A percentile compares a stretch with the other conserved stretches of the same genome.
These are phyloP conservation scores for Calephelis virginiensis DNA, from an alignment of 1,140 invertebrate genomes.

Conservation along the genomic window DNA sequence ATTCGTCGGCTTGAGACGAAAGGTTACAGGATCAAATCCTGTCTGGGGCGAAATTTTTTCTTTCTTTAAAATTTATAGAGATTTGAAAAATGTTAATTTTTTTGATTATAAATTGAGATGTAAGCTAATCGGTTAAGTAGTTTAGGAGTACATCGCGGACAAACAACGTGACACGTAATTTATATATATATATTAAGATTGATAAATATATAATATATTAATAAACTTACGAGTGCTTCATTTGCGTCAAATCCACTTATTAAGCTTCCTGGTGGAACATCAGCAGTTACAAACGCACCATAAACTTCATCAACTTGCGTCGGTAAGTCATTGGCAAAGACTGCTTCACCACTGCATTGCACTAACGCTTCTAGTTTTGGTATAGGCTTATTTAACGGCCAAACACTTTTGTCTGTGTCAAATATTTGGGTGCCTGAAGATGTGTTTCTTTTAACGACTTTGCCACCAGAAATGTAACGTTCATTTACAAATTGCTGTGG, in stretches of 20 bases:
- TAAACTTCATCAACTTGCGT: constrained; percentile 80
- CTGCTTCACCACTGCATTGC: constrained; percentile 83
- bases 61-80: too few species aligned
- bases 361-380: constrained; percentile 83
- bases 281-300: constrained; percentile 81
- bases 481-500: constrained; percentile 70
- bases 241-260: constrained; percentile 81
- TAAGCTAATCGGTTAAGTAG: too few species aligned
- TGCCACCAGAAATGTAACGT: constrained; percentile 76
- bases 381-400: constrained; percentile 86
- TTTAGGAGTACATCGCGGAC: too few species aligned
- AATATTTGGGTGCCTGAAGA: constrained; percentile 84
- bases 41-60: too few species aligned
- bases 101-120: too few species aligned
- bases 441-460: constrained; percentile 77
- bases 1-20: too few species aligned
- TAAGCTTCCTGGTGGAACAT: constrained; percentile 47
- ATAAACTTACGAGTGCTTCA: constrained; percentile 80
- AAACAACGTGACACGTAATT: too few species aligned
- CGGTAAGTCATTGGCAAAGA: constrained; percentile 83
- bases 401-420: constrained; percentile 82
- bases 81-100: too few species aligned
- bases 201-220: constrained; percentile 1
- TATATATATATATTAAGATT: too few species aligned
- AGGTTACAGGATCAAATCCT: too few species aligned